These are phyloP conservation scores for Mycteria americana DNA, from an alignment of 2,797 vertebrate genomes.

Conservation along the genomic window DNA sequence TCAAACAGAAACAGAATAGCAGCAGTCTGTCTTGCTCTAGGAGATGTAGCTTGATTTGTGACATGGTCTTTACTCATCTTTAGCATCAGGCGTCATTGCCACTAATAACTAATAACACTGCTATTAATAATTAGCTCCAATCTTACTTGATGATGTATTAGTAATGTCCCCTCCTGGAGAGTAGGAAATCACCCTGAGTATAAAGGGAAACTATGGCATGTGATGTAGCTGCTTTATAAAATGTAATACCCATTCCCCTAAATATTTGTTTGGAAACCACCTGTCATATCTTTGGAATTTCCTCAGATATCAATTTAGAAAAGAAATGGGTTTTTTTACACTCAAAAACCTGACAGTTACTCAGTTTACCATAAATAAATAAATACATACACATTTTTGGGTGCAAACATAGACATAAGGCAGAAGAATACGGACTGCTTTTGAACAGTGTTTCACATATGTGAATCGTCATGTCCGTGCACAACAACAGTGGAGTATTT, in stretches of 20 bases:
- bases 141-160: neutral
- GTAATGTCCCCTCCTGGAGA: neutral
- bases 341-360: neutral
- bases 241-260: neutral
- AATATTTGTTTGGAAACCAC: neutral
- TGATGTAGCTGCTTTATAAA: neutral
- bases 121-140: neutral
- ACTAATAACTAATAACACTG: neutral
- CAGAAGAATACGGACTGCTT: neutral
- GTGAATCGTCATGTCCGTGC: rapidly evolving
- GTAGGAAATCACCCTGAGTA: neutral
- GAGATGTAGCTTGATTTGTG: neutral
- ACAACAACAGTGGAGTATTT: neutral
- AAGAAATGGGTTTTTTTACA: rapidly evolving
- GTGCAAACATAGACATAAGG: rapidly evolving
- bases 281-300: neutral
- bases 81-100: neutral
- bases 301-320: neutral
- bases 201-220: neutral
- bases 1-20: neutral
- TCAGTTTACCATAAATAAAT: neutral
- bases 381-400: neutral
- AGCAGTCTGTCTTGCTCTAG: neutral
- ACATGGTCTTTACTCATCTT: neutral
- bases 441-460: neutral